Base-by-base conservation (phyloP, 2,797 vertebrate species). In the Erithacus rubecula region DNA sequence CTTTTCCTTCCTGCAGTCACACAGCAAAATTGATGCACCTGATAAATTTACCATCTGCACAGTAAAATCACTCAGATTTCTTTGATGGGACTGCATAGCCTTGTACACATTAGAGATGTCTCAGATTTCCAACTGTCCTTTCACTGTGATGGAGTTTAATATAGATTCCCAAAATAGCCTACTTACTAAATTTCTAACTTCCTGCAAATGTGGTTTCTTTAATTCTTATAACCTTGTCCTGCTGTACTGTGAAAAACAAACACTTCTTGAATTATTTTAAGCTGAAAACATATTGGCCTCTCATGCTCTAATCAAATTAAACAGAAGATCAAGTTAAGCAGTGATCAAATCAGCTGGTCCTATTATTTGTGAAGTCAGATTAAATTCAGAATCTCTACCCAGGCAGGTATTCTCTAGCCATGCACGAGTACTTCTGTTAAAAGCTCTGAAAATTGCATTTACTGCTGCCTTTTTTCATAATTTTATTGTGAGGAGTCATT, bases 181-280 rank as follows among this genome's bases (percentile, higher is more conserved):
- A 17, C 53, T 89, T 89, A 86, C 79, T 76, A 79, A 58, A 81
- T 92, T 72, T 85, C 72, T 89, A 75, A 71, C 53, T 92, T 91
- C 79, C 79, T 69, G 41, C 72, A 91, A 93, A 83, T 89, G 69
- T 51, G 15, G 46, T 93, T 96, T 91, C 62, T 77, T 87, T 90
- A 92, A 89, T 85, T 92, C 71, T 93, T 81, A 81, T 93, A 94
- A 92, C 69, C 76, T 91, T 94, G 92, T 79, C 55, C 51, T 69
- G 39, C 32, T 51, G 32, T 77, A 75, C 58, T 81, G 49, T 0
- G 53, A 93, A 95, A 96, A 91, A 27, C 64, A 81, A 90, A 87
- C 72, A 65, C 44, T 77, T 88, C 74, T 84, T 85, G 62, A 85
- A 87, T 82, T 91, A 92, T 95, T 96, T 95, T 93, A 89, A 91